Evolutionary conservation across 1,140 invertebrate genomes (phyloP).

Genomic region (Aphidius gifuensis): DNA sequence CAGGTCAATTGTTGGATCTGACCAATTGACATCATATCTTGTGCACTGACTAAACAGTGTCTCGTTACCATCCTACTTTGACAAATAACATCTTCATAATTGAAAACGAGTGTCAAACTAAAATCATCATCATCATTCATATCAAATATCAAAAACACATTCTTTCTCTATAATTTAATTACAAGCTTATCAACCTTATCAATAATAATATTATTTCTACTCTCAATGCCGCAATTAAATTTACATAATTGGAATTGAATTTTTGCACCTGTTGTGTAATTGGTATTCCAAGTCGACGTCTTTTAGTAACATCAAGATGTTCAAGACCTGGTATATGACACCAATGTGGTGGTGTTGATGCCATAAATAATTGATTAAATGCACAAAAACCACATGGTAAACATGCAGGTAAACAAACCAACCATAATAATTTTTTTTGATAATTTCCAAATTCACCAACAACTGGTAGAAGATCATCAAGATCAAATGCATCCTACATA

Average conservation of each 20-base stretch:
- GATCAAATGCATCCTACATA: slow-evolving; percentile 62
- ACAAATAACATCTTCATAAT: slow-evolving; percentile 27
- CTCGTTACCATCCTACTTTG: slow-evolving; percentile 46
- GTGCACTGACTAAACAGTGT: slow-evolving; percentile 60
- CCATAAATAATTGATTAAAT: slow-evolving; percentile 87
- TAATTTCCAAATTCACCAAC: slow-evolving; percentile 85
- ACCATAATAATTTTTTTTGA: slow-evolving; percentile 80
- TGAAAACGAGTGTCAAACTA: slow-evolving; percentile 10
- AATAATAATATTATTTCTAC: too few species aligned
- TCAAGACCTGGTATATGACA: slow-evolving; percentile 69
- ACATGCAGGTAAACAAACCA: slow-evolving; percentile 82
- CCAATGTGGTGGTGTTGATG: slow-evolving; percentile 77
- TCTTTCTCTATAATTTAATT: too few species aligned
- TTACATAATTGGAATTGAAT: too few species aligned
- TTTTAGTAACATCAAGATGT: slow-evolving; percentile 53
- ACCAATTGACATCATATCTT: slow-evolving; percentile 72
- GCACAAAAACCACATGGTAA: slow-evolving; percentile 86
- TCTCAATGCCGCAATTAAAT: too few species aligned
- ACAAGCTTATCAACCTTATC: too few species aligned
- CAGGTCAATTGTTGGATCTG: slow-evolving; percentile 48
- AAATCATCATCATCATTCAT: neutral
- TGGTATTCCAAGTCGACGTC: slow-evolving; percentile 67
- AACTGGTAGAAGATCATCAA: slow-evolving; percentile 79
- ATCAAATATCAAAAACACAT: too few species aligned
- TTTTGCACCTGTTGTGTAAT: slow-evolving; percentile 30